Conservation (phyloP, 2,113 vertebrate species). For the Phyllostomus discolor region DNA sequence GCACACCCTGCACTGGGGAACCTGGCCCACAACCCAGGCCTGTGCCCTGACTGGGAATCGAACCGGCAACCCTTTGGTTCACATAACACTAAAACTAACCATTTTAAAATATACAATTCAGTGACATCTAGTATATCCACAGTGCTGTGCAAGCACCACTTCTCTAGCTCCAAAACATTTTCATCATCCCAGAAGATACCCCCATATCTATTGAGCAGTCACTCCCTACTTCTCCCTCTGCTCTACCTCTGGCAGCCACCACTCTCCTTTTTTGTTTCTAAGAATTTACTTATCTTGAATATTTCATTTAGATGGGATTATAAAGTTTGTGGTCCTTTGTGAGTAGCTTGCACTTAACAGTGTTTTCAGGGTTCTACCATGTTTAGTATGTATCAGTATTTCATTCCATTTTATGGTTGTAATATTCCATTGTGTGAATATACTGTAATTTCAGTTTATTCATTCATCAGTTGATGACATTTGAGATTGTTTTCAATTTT, state of each 20-base stretch:
- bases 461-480: neutral
- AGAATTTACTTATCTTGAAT: neutral
- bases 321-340: neutral
- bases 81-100: neutral
- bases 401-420: neutral
- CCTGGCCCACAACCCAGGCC: too few species aligned
- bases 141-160: neutral
- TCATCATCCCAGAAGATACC: neutral
- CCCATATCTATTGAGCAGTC: neutral
- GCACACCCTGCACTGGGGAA: too few species aligned
- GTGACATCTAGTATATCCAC: too few species aligned
- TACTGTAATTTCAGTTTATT: neutral
- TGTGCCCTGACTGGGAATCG: too few species aligned
- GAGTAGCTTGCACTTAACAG: neutral
- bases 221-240: neutral
- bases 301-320: neutral
- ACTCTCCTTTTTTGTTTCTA: neutral
- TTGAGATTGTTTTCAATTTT: neutral
- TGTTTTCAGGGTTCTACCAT: neutral
- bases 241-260: neutral
- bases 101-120: neutral
- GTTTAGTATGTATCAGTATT: neutral
- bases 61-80: neutral
- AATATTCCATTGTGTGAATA: neutral
- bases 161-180: conserved; percentile 12